These are phyloP conservation scores for Sturnira hondurensis DNA, from an alignment of 2,113 vertebrate genomes.

Conservation along the genomic window DNA sequence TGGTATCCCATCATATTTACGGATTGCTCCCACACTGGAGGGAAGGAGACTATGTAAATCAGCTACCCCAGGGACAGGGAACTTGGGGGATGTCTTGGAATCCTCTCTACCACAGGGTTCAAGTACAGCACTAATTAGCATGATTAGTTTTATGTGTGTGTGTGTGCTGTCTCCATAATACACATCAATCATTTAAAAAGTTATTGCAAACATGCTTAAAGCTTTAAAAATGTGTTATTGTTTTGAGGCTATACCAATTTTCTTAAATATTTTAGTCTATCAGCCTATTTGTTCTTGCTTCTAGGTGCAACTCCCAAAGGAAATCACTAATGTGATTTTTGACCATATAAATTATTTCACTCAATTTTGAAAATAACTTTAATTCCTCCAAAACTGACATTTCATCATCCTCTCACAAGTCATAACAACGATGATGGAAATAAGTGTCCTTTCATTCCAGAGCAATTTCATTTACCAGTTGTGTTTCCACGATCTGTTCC, in stretches of 20 bases:
- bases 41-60: background rate
- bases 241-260: background rate
- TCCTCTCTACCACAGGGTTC: background rate
- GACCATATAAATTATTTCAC: background rate
- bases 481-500: background rate
- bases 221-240: background rate
- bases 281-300: background rate
- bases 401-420: background rate
- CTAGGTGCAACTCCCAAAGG: background rate
- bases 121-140: background rate
- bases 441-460: too few species aligned
- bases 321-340: background rate
- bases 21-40: background rate
- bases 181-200: background rate
- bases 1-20: background rate
- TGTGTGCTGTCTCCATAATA: background rate
- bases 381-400: background rate
- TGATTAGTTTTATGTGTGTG: background rate
- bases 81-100: background rate
- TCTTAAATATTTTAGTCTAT: background rate
- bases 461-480: background rate
- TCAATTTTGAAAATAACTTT: background rate
- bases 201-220: background rate
- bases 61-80: background rate
- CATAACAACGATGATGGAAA: background rate